These are phyloP conservation scores for Megaceryle torquata DNA, from an alignment of 2,113 vertebrate genomes.

Conservation along the genomic window DNA sequence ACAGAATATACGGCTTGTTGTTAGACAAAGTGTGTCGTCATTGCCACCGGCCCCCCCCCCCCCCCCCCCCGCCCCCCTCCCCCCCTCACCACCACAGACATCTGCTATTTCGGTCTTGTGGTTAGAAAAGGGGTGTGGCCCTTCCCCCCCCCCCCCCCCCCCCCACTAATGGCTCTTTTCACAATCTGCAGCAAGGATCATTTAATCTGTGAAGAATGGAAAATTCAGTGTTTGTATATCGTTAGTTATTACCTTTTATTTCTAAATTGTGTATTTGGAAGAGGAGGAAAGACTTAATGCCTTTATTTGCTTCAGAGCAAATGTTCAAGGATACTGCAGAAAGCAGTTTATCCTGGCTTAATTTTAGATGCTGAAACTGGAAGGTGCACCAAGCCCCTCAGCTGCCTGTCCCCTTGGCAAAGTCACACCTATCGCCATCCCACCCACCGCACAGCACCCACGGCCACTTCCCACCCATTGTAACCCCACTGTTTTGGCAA, in stretches of 20 bases:
- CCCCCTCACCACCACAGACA: too few species aligned
- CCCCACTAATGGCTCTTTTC: slow-evolving; percentile 67
- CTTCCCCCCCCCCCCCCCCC: too few species aligned
- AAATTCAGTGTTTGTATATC: slow-evolving; percentile 44
- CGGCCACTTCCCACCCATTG: rapidly evolving
- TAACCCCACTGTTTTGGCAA: neutral
- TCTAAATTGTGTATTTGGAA: slow-evolving; percentile 60
- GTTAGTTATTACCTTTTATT: slow-evolving; percentile 61
- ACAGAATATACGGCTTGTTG: slow-evolving; percentile 51
- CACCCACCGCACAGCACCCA: rapidly evolving
- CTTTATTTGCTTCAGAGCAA: slow-evolving; percentile 26
- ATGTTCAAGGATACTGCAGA: neutral
- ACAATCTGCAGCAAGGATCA: slow-evolving; percentile 67
- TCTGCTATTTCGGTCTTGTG: too few species aligned
- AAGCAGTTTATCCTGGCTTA: neutral
- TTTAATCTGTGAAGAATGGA: slow-evolving; percentile 69
- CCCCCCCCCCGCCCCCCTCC: neutral
- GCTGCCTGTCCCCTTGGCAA: rapidly evolving
- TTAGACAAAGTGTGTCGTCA: neutral
- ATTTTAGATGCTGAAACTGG: neutral
- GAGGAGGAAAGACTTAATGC: slow-evolving; percentile 54
- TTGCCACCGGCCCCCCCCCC: neutral
- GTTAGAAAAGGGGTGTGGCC: too few species aligned
- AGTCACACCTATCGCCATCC: rapidly evolving
- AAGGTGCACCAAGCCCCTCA: neutral